Base-by-base conservation (phyloP, 2,797 vertebrate genomes). In the Anas flavirostris region DNA sequence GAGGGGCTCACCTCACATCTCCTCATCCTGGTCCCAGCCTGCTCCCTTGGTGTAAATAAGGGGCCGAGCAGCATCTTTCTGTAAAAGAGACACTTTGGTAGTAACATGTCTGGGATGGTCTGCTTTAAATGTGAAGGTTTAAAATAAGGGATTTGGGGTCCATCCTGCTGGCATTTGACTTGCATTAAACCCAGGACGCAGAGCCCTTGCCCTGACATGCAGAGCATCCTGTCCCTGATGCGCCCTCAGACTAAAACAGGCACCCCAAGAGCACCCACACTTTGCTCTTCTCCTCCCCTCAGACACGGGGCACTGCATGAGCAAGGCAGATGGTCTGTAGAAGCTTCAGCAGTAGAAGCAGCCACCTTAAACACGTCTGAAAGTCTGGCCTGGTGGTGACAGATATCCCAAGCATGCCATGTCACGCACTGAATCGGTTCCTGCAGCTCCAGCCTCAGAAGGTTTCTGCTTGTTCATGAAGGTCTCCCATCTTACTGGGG, bases 61-160 rank as follows among this genome's bases (percentile, higher is more conserved):
- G 48, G 44, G 6, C 19, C 29, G 56, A 66, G 56, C 11, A 58
- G 9, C 16, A 11, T 7, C 17, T 72, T 35, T 19, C 29, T 72
- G 22, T 14, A 41, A 62, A n/a, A n/a, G n/a, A n/a, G n/a, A n/a
- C n/a, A 1, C 14, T 52, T 37, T 2, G 2, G 48, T 52, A 11
- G 4, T 70, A 53, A 62, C 0, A 0, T 3, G 8, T 50, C 72
- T 66, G 28, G 50, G 74, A 86, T 62, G 1, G 8, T 11, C 26
- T 0, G 0, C 43, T 73, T 79, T 63, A 63, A 94, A 56, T 0
- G 5, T 0, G 0, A 53, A n/a, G 13, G 6, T 72, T 80, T 76
- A 44, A 87, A 79, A 60, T 0, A 53, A 29, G 6, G 7, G 7
- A 78, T 18, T 1, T 58, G 19, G 3, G 1, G 0, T 70, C 5